Conservation (phyloP, 2,888 invertebrate genomes). For the Tiphia femorata region DNA sequence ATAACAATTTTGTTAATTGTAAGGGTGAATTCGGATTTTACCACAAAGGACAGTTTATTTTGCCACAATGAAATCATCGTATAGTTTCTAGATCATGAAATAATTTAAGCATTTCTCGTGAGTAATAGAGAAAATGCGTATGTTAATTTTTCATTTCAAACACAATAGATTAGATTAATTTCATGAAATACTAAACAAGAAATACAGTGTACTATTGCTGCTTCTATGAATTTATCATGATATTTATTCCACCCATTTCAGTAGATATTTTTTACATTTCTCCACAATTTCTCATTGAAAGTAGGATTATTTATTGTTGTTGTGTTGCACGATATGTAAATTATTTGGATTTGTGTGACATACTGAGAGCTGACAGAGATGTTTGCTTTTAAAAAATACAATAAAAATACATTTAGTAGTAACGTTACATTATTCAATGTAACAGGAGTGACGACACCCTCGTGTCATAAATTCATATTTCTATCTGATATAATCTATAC, state of each 20-base stretch:
- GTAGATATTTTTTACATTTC: slow-evolving; percentile 26
- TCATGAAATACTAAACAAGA: not conserved
- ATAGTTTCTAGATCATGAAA: slow-evolving; percentile 11
- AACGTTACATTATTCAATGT: slow-evolving; percentile 16
- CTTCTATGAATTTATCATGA: not conserved
- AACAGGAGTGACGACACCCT: slow-evolving; percentile 10
- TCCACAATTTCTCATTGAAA: not conserved
- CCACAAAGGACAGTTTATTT: slow-evolving; percentile 13
- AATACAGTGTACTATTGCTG: slow-evolving; percentile 2
- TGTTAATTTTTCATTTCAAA: slow-evolving; percentile 7
- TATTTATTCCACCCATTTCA: not conserved
- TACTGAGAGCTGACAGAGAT: slow-evolving; percentile 21
- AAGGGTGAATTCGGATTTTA: slow-evolving; percentile 21
- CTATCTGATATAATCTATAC: slow-evolving; percentile 18
- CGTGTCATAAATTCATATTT: slow-evolving; percentile 10
- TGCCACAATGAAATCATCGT: not conserved
- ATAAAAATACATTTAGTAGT: slow-evolving; percentile 28
- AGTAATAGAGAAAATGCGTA: not conserved
- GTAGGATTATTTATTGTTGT: slow-evolving; percentile 1
- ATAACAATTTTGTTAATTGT: slow-evolving; percentile 25
- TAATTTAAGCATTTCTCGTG: not conserved
- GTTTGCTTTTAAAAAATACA: slow-evolving; percentile 27
- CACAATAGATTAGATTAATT: not conserved
- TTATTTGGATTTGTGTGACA: slow-evolving; percentile 32
- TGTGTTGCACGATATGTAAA: slow-evolving; percentile 25